Conservation (phyloP, 2,113 vertebrate species). For the Colaptes auratus region DNA sequence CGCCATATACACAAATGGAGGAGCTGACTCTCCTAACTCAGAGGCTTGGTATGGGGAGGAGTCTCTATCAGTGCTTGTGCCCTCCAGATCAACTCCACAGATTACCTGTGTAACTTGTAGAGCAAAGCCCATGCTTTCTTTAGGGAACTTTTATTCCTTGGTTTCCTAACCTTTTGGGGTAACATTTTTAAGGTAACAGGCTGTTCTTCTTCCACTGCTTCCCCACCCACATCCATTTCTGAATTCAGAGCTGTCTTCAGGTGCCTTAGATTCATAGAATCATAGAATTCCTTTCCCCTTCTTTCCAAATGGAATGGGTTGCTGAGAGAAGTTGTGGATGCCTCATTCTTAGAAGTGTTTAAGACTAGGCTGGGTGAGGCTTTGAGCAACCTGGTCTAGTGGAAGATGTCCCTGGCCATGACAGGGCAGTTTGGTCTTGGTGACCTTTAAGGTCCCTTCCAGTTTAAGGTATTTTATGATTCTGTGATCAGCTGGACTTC, state of each 20-base stretch:
- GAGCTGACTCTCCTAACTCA: conserved; percentile 17
- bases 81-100: not conserved
- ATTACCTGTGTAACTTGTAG: not conserved
- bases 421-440: too few relatives aligned
- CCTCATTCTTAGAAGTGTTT: too few relatives aligned
- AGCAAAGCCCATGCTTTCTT: not conserved
- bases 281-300: not conserved
- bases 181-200: not conserved
- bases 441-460: too few relatives aligned
- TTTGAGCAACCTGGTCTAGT: too few relatives aligned
- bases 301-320: not conserved
- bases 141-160: not conserved
- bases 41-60: conserved; percentile 17
- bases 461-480: too few relatives aligned
- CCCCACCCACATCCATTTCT: not conserved
- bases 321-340: too few relatives aligned
- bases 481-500: not conserved
- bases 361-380: too few relatives aligned
- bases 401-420: too few relatives aligned
- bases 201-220: not conserved
- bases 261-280: not conserved
- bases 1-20: not conserved
- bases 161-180: not conserved
- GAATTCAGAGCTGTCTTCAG: not conserved
- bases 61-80: not conserved